Percentiles rank a stretch among this genome's conserved stretches.
phyloP scores from a whole-genome alignment of 2,888 invertebrate genomes.

The Acanthosepion esculentum region DNA sequence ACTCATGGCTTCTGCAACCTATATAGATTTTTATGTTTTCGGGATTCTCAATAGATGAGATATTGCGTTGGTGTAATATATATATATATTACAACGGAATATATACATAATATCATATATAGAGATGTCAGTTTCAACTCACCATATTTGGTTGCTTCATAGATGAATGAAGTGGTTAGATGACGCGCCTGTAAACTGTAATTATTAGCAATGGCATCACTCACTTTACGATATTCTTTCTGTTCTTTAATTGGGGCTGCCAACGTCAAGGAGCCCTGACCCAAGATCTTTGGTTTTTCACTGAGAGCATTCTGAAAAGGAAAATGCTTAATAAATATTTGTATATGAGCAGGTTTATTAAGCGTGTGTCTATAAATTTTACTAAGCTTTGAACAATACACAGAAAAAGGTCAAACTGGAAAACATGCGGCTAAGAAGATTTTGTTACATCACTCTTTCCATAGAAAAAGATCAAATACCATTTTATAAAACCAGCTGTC shows the following conservation, averaged over 20 bases:
- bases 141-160: slow-evolving; percentile 69
- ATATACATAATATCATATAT: too few relatives aligned
- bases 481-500: neutral
- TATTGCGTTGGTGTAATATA: too few relatives aligned
- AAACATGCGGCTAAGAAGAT: neutral
- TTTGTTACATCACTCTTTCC: neutral
- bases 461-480: neutral
- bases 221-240: slow-evolving; percentile 68
- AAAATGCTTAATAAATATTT: neutral
- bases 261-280: slow-evolving; percentile 71
- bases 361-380: neutral
- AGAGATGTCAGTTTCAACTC: slow-evolving; percentile 51
- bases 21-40: too few relatives aligned
- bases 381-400: neutral
- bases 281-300: slow-evolving; percentile 70
- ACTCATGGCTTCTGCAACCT: too few relatives aligned
- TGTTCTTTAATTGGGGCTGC: slow-evolving; percentile 73
- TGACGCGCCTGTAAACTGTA: slow-evolving; percentile 72
- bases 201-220: slow-evolving; percentile 74
- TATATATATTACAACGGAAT: too few relatives aligned
- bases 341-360: neutral
- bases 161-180: slow-evolving; percentile 71
- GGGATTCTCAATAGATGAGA: too few relatives aligned
- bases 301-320: slow-evolving; percentile 69
- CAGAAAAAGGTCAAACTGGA: neutral